Evolutionary conservation across 2,888 invertebrate genomes (phyloP), one percentile per base, ranked within the genome.

Genomic region (Danaus chrysippus): DNA sequence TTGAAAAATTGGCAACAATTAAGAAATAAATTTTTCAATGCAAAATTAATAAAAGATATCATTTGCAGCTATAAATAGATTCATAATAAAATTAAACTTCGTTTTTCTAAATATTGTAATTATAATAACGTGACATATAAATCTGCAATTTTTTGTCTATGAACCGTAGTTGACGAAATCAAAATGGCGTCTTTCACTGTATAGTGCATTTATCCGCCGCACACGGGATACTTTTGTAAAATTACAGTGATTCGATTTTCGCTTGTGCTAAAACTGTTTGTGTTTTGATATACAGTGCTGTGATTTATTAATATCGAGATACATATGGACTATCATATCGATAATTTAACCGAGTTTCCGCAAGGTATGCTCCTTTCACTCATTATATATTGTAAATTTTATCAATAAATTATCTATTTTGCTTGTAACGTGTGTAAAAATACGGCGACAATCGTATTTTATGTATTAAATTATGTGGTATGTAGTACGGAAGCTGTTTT

Each of bases 351-450:
- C 73, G 69, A 78, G 75, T 76, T 77, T 77, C 78, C 73, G 77
- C 77, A 82, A 87, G 89, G 90, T 91, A 89, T 84, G 90, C 83
- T 71, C 89, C 90, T 91, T 91, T 91, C 90, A 91, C 90, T 82
- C 78, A 84, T 77, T 78, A 78, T 80, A 85, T 83, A 84, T 76
- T 81, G 79, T 77, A 79, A 73, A 71, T 73, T 64, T 81, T 77
- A 76, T 79, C 71, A 70, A 70, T 66, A 70, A 78, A 77, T 71
- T 78, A 77, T 70, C 67, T 65, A 69, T 49, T 2, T 41, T 41
- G 46, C 53, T 12, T 13, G 46, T 13, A 46, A 42, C 41, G 42
- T 52, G 54, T 54, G 43, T 42, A 34, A 55, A 42, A 58, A 61
- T 44, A 8, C 17, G 17, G 15, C 49, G 34, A 19, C 42, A 56